phyloP scores from a whole-genome alignment of 2,113 vertebrate species.

The Diadophis punctatus region DNA sequence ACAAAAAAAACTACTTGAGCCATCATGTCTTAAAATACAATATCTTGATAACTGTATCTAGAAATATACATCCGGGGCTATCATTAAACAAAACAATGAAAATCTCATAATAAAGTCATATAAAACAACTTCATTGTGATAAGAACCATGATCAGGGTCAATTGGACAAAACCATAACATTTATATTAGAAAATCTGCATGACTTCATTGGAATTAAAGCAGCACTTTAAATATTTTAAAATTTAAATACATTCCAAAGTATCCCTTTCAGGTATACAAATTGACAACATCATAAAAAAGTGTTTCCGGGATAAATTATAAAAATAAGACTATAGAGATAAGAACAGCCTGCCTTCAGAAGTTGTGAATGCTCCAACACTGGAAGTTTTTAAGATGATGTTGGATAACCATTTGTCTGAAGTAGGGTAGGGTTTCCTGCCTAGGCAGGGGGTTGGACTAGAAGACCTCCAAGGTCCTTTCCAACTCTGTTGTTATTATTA shows the following conservation, averaged over 20 bases:
- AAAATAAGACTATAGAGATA: too few species aligned
- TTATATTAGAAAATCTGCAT: not conserved
- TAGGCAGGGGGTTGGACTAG: too few species aligned
- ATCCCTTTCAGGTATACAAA: not conserved
- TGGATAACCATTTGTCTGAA: too few species aligned
- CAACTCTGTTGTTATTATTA: too few species aligned
- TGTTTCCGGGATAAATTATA: too few species aligned
- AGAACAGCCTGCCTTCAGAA: too few species aligned
- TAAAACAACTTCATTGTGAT: not conserved
- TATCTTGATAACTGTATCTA: rapidly evolving
- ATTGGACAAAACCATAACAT: not conserved
- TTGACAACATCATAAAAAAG: not conserved
- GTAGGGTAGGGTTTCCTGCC: too few species aligned
- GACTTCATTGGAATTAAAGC: not conserved
- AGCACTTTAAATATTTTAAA: not conserved
- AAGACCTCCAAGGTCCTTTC: too few species aligned
- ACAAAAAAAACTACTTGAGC: not conserved
- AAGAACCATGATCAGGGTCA: not conserved
- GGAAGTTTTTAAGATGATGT: too few species aligned
- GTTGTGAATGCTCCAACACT: too few species aligned
- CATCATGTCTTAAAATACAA: not conserved
- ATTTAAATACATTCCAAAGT: not conserved
- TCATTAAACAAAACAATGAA: not conserved
- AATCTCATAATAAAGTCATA: not conserved
- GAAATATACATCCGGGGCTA: not conserved